These are phyloP conservation scores for Volucella inanis DNA, from an alignment of 2,888 invertebrate species.

Conservation along the genomic window DNA sequence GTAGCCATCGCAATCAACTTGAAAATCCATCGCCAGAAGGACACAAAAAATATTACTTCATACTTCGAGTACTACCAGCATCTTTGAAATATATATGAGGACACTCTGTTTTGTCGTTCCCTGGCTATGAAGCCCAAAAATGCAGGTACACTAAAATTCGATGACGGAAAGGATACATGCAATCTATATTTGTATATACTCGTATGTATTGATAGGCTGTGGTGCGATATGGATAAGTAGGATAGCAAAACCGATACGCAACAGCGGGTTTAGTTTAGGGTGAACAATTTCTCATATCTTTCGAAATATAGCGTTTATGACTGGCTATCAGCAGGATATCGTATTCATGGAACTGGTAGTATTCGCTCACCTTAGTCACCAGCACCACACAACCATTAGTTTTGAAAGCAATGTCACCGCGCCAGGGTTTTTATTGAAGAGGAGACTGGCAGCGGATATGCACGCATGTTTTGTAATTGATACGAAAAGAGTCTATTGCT, in stretches of 20 bases:
- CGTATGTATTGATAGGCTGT: neutral
- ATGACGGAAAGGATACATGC: slow-evolving; percentile 1
- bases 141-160: slow-evolving; percentile 58
- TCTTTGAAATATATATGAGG: slow-evolving; percentile 29
- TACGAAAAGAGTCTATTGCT: slow-evolving; percentile 6
- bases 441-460: slow-evolving; percentile 6
- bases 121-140: slow-evolving; percentile 14
- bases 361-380: slow-evolving; percentile 48
- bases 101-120: slow-evolving; percentile 15
- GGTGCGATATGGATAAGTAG: slow-evolving; percentile 41
- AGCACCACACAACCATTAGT: slow-evolving; percentile 12
- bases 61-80: slow-evolving; percentile 51
- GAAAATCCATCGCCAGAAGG: slow-evolving; percentile 29
- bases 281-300: slow-evolving; percentile 41
- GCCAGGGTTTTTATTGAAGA: slow-evolving; percentile 9
- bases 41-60: slow-evolving; percentile 1
- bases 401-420: slow-evolving; percentile 20
- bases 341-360: slow-evolving; percentile 17
- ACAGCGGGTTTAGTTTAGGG: slow-evolving; percentile 64
- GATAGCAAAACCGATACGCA: slow-evolving; percentile 68
- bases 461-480: slow-evolving; percentile 67
- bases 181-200: slow-evolving; percentile 10
- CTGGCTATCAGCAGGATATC: slow-evolving; percentile 61
- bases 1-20: neutral
- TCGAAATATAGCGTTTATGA: slow-evolving; percentile 53